Evolutionary conservation across 2,888 invertebrate genomes (phyloP).

Genomic region (Troides helena): DNA sequence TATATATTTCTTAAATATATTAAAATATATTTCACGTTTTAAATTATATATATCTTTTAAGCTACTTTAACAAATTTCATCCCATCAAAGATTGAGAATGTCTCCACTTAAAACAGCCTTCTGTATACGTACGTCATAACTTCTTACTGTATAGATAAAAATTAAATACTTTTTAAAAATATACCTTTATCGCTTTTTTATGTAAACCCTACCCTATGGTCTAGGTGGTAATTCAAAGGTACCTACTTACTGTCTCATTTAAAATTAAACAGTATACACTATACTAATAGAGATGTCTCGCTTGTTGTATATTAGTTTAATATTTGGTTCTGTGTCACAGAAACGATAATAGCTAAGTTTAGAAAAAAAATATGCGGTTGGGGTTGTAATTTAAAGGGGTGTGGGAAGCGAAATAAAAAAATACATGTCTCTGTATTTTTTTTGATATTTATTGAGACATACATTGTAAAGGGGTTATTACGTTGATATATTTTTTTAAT

Average conservation of each 20-base stretch:
- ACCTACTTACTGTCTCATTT: not conserved
- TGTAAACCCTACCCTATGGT: not conserved
- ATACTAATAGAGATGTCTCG: constrained; percentile 22
- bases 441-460: not conserved
- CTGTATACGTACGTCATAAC: too few species aligned
- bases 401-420: constrained; percentile 17
- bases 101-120: too few species aligned
- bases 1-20: too few species aligned
- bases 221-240: not conserved
- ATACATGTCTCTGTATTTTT: not conserved
- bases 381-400: constrained; percentile 14
- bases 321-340: constrained; percentile 18
- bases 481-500: not conserved
- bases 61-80: too few species aligned
- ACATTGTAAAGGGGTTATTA: constrained; percentile 8
- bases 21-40: too few species aligned
- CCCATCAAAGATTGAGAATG: too few species aligned
- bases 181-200: not conserved
- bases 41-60: too few species aligned
- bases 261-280: constrained; percentile 12
- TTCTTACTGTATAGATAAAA: too few species aligned
- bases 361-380: constrained; percentile 20
- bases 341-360: constrained; percentile 22
- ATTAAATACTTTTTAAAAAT: not conserved
- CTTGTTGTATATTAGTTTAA: constrained; percentile 10